A percentile compares a stretch with the other conserved stretches of the same genome.
phyloP scores from a whole-genome alignment of 2,113 vertebrate genomes.

The Tinamus guttatus region DNA sequence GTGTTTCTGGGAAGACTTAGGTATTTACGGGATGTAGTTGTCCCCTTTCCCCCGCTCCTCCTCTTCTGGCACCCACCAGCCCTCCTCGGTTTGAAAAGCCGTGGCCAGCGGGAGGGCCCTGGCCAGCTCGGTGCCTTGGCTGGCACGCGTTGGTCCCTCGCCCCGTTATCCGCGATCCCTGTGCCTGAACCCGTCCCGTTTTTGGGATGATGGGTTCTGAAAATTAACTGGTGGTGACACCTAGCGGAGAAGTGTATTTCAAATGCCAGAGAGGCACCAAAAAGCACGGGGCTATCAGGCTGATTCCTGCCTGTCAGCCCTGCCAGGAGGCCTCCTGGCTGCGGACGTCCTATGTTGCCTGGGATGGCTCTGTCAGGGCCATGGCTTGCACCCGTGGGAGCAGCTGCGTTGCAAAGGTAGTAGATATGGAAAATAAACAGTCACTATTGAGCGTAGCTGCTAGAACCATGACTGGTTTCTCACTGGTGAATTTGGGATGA shows the following conservation, averaged over 20 bases:
- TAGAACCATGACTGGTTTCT: not conserved
- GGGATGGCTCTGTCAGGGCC: too few species aligned
- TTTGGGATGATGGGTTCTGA: not conserved
- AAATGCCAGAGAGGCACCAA: not conserved
- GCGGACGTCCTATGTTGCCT: too few species aligned
- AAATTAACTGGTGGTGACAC: not conserved
- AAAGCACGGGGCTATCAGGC: too few species aligned
- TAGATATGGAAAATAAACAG: not conserved
- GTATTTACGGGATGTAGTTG: conserved; percentile 10
- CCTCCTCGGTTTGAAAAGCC: too few species aligned
- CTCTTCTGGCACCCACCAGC: too few species aligned
- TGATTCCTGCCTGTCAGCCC: too few species aligned
- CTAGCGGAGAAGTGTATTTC: not conserved
- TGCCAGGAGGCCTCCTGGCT: too few species aligned
- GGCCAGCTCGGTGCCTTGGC: too few species aligned
- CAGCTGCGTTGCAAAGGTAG: not conserved
- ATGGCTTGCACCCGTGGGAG: not conserved
- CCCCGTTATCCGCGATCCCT: too few species aligned
- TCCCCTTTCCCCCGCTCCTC: too few species aligned
- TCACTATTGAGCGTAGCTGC: not conserved
- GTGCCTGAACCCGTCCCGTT: not conserved
- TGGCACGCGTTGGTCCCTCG: too few species aligned
- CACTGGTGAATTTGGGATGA: not conserved
- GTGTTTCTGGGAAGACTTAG: not conserved
- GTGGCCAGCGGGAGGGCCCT: too few species aligned